Evolutionary conservation across 2,113 vertebrate genomes (phyloP), one percentile per base, ranked within the genome.

Genomic region (Hiodon alosoides): DNA sequence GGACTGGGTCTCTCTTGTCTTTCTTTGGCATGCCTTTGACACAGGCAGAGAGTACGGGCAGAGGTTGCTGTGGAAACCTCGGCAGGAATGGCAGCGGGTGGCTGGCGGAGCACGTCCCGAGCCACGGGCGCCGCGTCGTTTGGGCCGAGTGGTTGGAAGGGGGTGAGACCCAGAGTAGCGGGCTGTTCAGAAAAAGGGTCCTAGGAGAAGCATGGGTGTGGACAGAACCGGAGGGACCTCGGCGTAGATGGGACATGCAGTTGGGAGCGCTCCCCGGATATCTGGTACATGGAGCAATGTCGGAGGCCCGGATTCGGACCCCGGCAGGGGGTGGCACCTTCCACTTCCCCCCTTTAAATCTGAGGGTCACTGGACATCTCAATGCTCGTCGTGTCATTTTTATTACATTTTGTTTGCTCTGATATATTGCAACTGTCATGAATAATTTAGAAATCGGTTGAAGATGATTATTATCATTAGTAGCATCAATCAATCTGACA

Each of bases 401-500:
- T 16, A 68, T 75, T 47, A 50, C 48, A 67, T 64, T 59, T 31
- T 31, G 64, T 17, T 50, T 46, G 73, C 65, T 14, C 13, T 31
- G 54, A 50, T 55, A 31, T 64, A 75, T 11, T 59, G 59, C 54
- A 58, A 9, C 53, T 59, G 14, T 31, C 55, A 67, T 75, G 54
- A 75, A 75, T 67, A 68, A 75, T 75, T 55, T 68, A 55, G 14
- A 55, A 67, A 68, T 59, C 14, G 54, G 64, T 47, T 68, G 64
- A 68, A n/a, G 65, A 50, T 64, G 64, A 75, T 75, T 68, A 74
- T 55, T 14, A 50, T 59, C 54, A 75, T 67, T 54, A 9, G 46
- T 58, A 47, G 13, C 65, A 68, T 75, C 73, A 67, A 67, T 75
- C 73, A 75, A 57, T 8, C 46, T 75, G 73, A 75, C 73, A 68